phyloP scores from a whole-genome alignment of 2,888 invertebrate species.

The Lampropteryx suffumata region DNA sequence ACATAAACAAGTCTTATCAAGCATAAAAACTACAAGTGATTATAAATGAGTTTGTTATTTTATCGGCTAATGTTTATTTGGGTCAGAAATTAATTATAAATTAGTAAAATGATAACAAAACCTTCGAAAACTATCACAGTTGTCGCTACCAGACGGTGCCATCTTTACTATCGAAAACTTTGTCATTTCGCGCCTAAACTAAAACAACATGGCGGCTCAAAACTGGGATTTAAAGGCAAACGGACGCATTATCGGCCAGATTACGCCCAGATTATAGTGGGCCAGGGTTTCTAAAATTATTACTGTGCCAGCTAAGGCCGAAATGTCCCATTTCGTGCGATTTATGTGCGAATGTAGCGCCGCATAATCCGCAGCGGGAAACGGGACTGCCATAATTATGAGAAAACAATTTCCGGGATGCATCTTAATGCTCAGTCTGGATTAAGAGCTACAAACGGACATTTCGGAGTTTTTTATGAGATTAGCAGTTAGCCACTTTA shows the following conservation, averaged over 20 bases:
- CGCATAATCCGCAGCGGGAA: slow-evolving; percentile 67
- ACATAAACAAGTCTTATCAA: too few species aligned
- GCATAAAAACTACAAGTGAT: too few species aligned
- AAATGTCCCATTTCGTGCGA: slow-evolving; percentile 77
- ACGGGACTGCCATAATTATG: slow-evolving; percentile 74
- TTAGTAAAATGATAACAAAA: slow-evolving; percentile 34
- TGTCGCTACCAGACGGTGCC: slow-evolving; percentile 54
- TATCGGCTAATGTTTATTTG: not conserved
- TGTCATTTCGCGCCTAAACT: slow-evolving; percentile 58
- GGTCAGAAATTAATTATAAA: not conserved
- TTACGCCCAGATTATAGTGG: slow-evolving; percentile 81
- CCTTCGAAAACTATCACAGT: slow-evolving; percentile 40
- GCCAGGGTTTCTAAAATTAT: slow-evolving; percentile 72
- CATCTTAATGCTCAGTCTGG: slow-evolving; percentile 70
- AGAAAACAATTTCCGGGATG: slow-evolving; percentile 80
- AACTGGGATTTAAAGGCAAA: slow-evolving; percentile 73
- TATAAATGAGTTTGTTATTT: too few species aligned
- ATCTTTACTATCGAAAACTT: slow-evolving; percentile 52
- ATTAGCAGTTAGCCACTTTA: slow-evolving; percentile 39
- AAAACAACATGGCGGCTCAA: slow-evolving; percentile 62
- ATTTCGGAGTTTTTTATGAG: slow-evolving; percentile 46
- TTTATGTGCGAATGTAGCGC: slow-evolving; percentile 80
- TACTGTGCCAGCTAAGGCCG: slow-evolving; percentile 77
- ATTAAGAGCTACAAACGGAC: slow-evolving; percentile 63
- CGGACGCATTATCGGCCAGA: slow-evolving; percentile 79